Evolutionary conservation across 1,140 invertebrate genomes (phyloP).

Genomic region (Coptotermes formosanus): DNA sequence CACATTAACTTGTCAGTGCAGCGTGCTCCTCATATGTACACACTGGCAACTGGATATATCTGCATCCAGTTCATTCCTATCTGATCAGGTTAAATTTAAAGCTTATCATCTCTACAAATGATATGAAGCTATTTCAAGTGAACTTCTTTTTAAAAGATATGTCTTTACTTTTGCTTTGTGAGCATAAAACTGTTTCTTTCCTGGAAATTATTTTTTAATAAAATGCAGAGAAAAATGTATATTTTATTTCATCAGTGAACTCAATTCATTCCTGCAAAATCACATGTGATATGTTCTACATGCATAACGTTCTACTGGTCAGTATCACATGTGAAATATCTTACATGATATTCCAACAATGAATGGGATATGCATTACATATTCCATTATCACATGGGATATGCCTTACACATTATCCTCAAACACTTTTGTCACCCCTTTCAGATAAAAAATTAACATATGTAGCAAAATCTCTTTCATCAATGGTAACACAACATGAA

Average conservation of each 20-base stretch:
- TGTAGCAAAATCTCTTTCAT: neutral
- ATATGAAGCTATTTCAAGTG: neutral
- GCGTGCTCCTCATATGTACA: too few relatives aligned
- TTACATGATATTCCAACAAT: too few relatives aligned
- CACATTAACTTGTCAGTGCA: neutral
- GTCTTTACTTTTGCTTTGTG: constrained; percentile 16
- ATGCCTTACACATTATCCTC: neutral
- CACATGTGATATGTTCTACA: neutral
- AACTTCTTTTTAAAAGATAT: neutral
- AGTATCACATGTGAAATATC: too few relatives aligned
- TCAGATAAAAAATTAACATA: neutral
- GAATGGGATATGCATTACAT: too few relatives aligned
- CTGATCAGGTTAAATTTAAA: neutral
- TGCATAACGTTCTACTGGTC: too few relatives aligned
- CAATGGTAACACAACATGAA: neutral
- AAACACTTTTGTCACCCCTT: neutral
- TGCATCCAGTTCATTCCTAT: neutral
- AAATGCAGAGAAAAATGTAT: constrained; percentile 5
- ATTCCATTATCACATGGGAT: neutral
- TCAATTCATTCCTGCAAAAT: neutral
- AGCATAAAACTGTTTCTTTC: neutral
- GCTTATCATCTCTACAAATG: neutral
- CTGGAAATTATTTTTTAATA: neutral
- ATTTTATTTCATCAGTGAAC: neutral
- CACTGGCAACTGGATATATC: too few relatives aligned